These are phyloP conservation scores for Chaetorhynchus papuensis DNA, from an alignment of 2,113 vertebrate genomes.

Conservation along the genomic window DNA sequence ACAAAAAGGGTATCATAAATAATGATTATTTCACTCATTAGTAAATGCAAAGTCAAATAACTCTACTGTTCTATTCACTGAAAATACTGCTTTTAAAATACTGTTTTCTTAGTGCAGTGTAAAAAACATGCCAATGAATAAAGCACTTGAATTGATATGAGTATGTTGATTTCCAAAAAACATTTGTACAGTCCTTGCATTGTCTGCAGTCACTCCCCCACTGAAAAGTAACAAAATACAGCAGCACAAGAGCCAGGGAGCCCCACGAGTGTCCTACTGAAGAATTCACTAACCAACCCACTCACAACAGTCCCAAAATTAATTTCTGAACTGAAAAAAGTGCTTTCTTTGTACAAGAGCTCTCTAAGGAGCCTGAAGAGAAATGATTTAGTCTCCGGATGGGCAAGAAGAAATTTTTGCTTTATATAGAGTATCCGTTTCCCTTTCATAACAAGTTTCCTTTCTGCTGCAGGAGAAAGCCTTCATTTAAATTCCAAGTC, in stretches of 20 bases:
- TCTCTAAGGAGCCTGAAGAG: not conserved
- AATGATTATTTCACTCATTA: not conserved
- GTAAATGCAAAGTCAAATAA: not conserved
- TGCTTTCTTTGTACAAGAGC: not conserved
- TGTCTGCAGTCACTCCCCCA: not conserved
- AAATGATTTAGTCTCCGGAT: not conserved
- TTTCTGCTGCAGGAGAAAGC: not conserved
- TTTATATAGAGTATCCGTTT: not conserved
- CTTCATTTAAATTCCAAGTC: not conserved
- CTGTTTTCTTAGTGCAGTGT: not conserved
- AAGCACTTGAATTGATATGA: not conserved
- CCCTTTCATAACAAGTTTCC: not conserved
- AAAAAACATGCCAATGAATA: not conserved
- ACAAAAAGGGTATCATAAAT: not conserved
- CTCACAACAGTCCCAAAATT: not conserved
- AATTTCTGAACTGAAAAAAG: not conserved
- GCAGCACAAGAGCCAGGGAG: not conserved
- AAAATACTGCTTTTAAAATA: not conserved
- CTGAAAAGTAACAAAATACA: not conserved
- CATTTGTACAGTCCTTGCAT: not conserved
- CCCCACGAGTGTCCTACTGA: fast-evolving
- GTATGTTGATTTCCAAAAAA: not conserved
- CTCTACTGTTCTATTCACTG: not conserved
- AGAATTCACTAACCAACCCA: not conserved
- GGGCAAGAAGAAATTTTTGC: not conserved